Percentiles rank a stretch among this genome's conserved stretches.
Evolutionary conservation across 2,113 vertebrate genomes (phyloP).

Genomic region (Mobula hypostoma): DNA sequence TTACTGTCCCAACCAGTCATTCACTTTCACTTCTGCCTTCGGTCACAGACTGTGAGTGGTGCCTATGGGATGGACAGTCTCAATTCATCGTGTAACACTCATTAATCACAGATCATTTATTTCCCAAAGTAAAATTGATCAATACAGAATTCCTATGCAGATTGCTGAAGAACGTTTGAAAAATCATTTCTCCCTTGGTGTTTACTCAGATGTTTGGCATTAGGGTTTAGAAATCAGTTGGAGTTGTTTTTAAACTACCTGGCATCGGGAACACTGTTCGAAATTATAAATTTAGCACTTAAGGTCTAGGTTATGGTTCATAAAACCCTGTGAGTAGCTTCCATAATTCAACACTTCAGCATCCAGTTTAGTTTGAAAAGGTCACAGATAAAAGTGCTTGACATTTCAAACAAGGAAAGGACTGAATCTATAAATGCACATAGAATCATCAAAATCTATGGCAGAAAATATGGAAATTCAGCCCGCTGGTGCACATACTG

Average conservation of each 20-base stretch:
- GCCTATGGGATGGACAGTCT: not conserved
- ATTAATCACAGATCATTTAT: not conserved
- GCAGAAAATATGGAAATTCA: no score
- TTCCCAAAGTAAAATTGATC: constrained; percentile 1
- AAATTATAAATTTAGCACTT: not conserved
- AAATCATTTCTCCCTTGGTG: not conserved
- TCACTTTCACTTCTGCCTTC: not conserved
- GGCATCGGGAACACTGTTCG: not conserved
- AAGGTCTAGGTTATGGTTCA: not conserved
- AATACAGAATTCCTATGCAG: not conserved
- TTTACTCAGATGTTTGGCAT: not conserved
- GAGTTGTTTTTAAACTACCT: not conserved
- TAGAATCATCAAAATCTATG: no score
- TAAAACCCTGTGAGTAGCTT: no score
- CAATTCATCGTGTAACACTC: not conserved
- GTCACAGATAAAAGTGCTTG: not conserved
- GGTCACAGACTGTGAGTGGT: not conserved
- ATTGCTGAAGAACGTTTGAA: not conserved
- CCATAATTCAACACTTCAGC: not conserved
- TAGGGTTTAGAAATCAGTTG: not conserved
- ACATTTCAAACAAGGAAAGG: not conserved
- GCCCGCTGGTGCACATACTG: no score
- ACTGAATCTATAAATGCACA: no score
- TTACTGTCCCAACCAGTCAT: not conserved
- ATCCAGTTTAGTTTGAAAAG: not conserved